Percentiles rank a stretch among this genome's conserved stretches.
These are phyloP conservation scores for Porites lobata DNA, from an alignment of 92 coral and sea anemone genomes.

Conservation along the genomic window DNA sequence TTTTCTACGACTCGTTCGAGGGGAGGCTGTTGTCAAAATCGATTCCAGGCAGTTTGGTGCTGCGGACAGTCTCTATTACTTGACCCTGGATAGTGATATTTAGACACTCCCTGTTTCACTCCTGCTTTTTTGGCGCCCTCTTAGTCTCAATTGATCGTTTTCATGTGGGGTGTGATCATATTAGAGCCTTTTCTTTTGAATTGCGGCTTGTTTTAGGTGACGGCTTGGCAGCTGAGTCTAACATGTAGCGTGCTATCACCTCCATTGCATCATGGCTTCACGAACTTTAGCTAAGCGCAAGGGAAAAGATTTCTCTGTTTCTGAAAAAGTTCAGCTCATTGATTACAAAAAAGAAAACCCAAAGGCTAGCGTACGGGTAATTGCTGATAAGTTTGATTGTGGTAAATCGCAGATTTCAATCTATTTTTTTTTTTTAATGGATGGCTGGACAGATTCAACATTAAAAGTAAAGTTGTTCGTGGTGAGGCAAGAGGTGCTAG, in stretches of 20 bases:
- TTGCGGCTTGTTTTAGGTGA: conserved; percentile 36
- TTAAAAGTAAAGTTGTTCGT: conserved; percentile 5
- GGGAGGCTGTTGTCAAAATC: no score
- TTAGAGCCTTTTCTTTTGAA: not conserved
- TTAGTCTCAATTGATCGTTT: not conserved
- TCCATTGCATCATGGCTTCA: conserved; percentile 48
- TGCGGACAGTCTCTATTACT: no score
- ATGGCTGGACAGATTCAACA: conserved; percentile 32
- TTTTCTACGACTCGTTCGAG: no score
- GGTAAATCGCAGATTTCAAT: conserved; percentile 55
- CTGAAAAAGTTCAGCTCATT: conserved; percentile 46
- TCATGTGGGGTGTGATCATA: conserved; percentile 37
- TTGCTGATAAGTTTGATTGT: conserved; percentile 58
- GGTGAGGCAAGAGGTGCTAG: conserved; percentile 29
- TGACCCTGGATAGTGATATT: no score
- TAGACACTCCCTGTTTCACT: not conserved
- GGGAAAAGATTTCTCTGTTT: conserved; percentile 31
- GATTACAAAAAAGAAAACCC: conserved; percentile 62
- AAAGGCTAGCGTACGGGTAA: conserved; percentile 51
- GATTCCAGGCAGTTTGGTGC: no score
- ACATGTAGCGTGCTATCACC: conserved; percentile 10
- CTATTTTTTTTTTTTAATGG: conserved; percentile 41
- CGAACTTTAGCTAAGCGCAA: conserved; percentile 47
- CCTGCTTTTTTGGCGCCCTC: conserved; percentile 36
- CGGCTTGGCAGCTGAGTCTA: conserved; percentile 32